Evolutionary conservation across 2,888 invertebrate genomes (phyloP), one percentile per base, ranked within the genome.

Genomic region (Leucoptera coffeella): DNA sequence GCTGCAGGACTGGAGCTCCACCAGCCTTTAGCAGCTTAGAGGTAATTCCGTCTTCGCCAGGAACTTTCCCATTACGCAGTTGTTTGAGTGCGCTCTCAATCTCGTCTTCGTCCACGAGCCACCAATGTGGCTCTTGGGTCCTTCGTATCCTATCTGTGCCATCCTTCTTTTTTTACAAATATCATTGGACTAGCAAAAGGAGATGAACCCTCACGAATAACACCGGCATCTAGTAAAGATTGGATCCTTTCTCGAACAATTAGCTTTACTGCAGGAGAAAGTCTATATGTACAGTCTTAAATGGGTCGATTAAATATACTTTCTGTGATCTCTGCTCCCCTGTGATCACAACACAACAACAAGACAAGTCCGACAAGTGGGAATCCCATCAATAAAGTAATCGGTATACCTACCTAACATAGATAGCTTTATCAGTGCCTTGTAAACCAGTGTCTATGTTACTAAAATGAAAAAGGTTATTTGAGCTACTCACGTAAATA

Each of bases 61-160:
- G n/a, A n/a, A n/a, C n/a, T n/a, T n/a, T n/a, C n/a, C n/a, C n/a
- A n/a, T n/a, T n/a, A n/a, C n/a, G n/a, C n/a, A n/a, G n/a, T n/a
- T n/a, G n/a, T n/a, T n/a, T n/a, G n/a, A n/a, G n/a, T n/a, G n/a
- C n/a, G n/a, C n/a, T n/a, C n/a, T n/a, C n/a, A n/a, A n/a, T n/a
- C n/a, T n/a, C n/a, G n/a, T n/a, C n/a, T n/a, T n/a, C n/a, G n/a
- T n/a, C n/a, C n/a, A n/a, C n/a, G n/a, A n/a, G n/a, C n/a, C n/a
- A n/a, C n/a, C n/a, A n/a, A n/a, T n/a, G n/a, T n/a, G n/a, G n/a
- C n/a, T n/a, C n/a, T n/a, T n/a, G n/a, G n/a, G n/a, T n/a, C n/a
- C n/a, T n/a, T n/a, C n/a, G n/a, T n/a, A 37, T 35, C n/a, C 33
- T 21, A 14, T 34, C 31, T 7, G 30, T 29, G 9, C 34, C 34